Evolutionary conservation across 2,113 vertebrate species (phyloP).

Genomic region (Saguinus midas): DNA sequence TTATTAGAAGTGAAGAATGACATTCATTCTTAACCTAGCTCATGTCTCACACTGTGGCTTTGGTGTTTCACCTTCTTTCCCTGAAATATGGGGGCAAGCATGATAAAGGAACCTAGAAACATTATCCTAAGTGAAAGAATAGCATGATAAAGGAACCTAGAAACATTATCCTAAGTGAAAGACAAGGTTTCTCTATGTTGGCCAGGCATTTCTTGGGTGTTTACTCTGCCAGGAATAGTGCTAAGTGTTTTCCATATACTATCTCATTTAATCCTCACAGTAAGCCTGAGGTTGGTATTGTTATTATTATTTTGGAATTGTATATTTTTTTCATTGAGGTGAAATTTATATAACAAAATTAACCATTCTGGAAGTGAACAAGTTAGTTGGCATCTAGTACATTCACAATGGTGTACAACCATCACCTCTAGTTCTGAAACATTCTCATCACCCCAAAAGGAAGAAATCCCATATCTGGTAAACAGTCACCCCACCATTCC

Average conservation of each 20-base stretch:
- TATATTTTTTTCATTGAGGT: background rate
- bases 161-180: too few species aligned
- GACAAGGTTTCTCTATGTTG: too few species aligned
- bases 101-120: background rate
- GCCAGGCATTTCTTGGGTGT: background rate
- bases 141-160: too few species aligned
- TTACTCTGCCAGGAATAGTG: background rate
- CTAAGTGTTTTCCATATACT: background rate
- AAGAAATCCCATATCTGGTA: background rate
- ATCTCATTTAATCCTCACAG: background rate
- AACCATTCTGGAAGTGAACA: background rate
- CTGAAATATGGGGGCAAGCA: background rate
- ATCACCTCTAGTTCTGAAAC: background rate
- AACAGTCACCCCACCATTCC: background rate
- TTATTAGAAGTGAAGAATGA: conserved; percentile 9
- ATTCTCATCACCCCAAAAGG: background rate
- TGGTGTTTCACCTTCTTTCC: background rate
- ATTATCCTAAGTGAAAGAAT: too few species aligned
- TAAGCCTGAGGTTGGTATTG: background rate
- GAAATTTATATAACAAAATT: background rate
- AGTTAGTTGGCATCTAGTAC: background rate
- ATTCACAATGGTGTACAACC: background rate
- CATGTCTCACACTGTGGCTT: background rate
- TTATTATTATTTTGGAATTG: background rate
- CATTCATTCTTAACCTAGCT: background rate